These are phyloP conservation scores for Tetrapedia diversipes DNA, from an alignment of 2,888 invertebrate species.

Conservation along the genomic window DNA sequence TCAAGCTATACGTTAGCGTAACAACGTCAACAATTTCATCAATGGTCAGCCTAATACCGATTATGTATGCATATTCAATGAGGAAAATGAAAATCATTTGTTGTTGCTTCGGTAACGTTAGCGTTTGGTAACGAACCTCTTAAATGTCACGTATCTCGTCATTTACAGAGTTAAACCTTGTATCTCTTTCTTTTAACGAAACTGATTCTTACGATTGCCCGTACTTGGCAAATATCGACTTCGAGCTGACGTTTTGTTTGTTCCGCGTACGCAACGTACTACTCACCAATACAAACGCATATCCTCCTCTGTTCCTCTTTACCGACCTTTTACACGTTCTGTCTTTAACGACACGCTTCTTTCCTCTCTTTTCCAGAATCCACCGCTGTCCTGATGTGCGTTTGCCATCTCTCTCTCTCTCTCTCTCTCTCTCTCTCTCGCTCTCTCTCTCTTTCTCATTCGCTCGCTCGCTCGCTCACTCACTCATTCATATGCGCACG, in stretches of 20 bases:
- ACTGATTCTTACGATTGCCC: slow-evolving; percentile 16
- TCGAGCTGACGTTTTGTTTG: slow-evolving; percentile 38
- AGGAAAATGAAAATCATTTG: slow-evolving; percentile 13
- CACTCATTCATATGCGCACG: too few relatives aligned
- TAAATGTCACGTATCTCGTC: slow-evolving; percentile 26
- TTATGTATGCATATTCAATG: not conserved
- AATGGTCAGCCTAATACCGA: not conserved
- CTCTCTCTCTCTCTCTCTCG: not conserved
- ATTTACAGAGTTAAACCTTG: slow-evolving; percentile 13
- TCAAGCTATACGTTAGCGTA: slow-evolving; percentile 28
- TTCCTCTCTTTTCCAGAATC: not conserved
- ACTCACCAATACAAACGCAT: not conserved
- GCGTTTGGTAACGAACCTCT: not conserved
- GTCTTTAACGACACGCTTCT: not conserved
- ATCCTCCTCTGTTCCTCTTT: not conserved
- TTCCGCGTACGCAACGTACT: slow-evolving; percentile 32
- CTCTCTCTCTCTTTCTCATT: too few relatives aligned
- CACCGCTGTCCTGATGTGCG: too few relatives aligned
- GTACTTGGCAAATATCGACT: slow-evolving; percentile 37
- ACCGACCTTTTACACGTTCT: not conserved
- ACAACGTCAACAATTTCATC: slow-evolving; percentile 5
- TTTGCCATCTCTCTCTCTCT: not conserved
- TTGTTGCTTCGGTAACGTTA: slow-evolving; percentile 3
- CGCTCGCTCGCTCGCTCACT: too few relatives aligned
- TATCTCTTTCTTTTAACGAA: slow-evolving; percentile 21